Conservation (phyloP, 2,797 vertebrate species). For the Falco biarmicus region DNA sequence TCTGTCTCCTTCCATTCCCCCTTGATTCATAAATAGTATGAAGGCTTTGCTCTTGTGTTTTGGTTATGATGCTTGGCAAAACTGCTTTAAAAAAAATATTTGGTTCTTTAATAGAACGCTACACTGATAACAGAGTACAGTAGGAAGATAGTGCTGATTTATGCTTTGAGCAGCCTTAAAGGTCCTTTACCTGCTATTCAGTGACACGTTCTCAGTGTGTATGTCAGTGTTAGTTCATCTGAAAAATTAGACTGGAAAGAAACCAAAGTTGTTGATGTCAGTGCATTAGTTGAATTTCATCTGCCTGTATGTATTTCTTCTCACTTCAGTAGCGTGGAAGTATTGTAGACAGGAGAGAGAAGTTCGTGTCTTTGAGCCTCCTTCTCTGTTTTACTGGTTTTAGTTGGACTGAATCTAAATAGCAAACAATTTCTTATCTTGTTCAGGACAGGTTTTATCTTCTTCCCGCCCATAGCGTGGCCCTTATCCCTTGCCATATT, state of each 20-base stretch:
- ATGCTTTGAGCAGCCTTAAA: not conserved
- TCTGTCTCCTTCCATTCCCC: not conserved
- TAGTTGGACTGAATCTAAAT: not conserved
- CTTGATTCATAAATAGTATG: not conserved
- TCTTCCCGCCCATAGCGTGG: not conserved
- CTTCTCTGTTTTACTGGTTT: not conserved
- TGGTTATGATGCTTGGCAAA: not conserved
- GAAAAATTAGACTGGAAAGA: not conserved
- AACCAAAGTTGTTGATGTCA: accelerated
- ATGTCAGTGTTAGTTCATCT: not conserved
- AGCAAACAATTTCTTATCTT: constrained; percentile 3
- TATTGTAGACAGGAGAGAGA: not conserved
- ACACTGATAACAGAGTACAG: not conserved
- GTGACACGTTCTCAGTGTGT: not conserved
- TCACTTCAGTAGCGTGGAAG: not conserved
- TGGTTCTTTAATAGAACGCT: not conserved
- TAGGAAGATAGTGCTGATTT: not conserved
- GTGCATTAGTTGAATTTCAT: not conserved
- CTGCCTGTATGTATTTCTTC: not conserved
- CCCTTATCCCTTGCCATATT: not conserved
- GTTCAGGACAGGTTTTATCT: constrained; percentile 8
- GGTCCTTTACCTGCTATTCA: not conserved
- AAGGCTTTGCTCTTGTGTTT: not conserved
- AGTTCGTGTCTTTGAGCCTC: not conserved
- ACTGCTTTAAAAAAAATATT: not conserved